A percentile compares a stretch with the other conserved stretches of the same genome.
phyloP scores from a whole-genome alignment of 1,140 invertebrate species.

The Campoletis sonorensis region DNA sequence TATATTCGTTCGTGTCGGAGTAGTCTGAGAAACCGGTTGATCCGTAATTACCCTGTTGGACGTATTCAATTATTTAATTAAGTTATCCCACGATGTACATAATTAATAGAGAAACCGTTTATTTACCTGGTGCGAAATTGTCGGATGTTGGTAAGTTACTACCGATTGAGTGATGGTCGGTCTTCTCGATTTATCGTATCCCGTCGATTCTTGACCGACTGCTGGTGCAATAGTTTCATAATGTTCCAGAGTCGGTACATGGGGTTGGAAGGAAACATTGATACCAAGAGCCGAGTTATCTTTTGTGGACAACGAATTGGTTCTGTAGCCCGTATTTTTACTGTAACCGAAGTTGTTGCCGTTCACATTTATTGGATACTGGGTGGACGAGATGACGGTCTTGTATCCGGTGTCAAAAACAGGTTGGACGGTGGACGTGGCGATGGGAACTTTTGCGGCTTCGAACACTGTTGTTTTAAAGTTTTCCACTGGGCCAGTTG shows the following conservation, averaged over 20 bases:
- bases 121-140: background rate
- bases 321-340: constrained; percentile 43
- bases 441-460: constrained; percentile 57
- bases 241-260: constrained; percentile 26
- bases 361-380: constrained; percentile 49
- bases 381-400: constrained; percentile 58
- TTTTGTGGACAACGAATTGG: constrained; percentile 51
- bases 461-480: constrained; percentile 61
- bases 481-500: constrained; percentile 58
- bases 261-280: constrained; percentile 61
- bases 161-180: constrained; percentile 3
- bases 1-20: constrained; percentile 53
- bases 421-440: constrained; percentile 59
- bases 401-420: constrained; percentile 58
- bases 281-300: constrained; percentile 67
- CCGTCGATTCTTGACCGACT: background rate
- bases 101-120: background rate
- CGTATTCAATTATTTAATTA: constrained; percentile 54
- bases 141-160: background rate
- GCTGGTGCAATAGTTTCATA: constrained; percentile 25
- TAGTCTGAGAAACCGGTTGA: constrained; percentile 47
- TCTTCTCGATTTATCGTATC: constrained; percentile 42
- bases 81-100: background rate
- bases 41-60: constrained; percentile 44
- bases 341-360: constrained; percentile 48